phyloP scores from a whole-genome alignment of 2,797 vertebrate genomes.

The Gymnoscopelus braueri region DNA sequence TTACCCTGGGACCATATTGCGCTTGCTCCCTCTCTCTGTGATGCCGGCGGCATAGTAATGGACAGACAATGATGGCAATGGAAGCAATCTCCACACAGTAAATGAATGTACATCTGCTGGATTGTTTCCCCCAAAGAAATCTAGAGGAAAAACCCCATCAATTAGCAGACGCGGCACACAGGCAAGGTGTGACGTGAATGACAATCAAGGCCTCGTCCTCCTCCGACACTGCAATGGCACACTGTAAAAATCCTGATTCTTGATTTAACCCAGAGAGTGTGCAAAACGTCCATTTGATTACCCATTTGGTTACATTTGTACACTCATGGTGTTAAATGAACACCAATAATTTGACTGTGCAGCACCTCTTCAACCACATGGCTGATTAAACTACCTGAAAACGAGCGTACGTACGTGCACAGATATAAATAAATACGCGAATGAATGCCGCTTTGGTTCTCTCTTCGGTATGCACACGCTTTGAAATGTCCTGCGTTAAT shows the following conservation, averaged over 20 bases:
- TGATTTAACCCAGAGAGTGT: not conserved
- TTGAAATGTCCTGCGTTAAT: too few species aligned
- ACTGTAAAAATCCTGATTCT: not conserved
- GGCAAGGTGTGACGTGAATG: slow-evolving; percentile 67
- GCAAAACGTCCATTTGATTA: too few species aligned
- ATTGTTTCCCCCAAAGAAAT: slow-evolving; percentile 77
- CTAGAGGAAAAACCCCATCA: slow-evolving; percentile 70
- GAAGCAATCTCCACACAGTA: slow-evolving; percentile 72
- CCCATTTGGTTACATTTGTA: too few species aligned
- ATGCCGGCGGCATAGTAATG: slow-evolving; percentile 53
- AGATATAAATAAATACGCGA: too few species aligned
- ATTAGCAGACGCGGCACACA: slow-evolving; percentile 64
- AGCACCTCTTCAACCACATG: slow-evolving; percentile 44
- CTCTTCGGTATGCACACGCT: too few species aligned
- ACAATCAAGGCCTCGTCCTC: slow-evolving; percentile 55
- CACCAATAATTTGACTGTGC: too few species aligned
- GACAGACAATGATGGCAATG: slow-evolving; percentile 65
- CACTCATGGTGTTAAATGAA: too few species aligned
- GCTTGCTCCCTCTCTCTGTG: slow-evolving; percentile 32
- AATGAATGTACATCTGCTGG: slow-evolving; percentile 76
- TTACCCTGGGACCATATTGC: slow-evolving; percentile 46
- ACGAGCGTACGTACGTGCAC: not conserved
- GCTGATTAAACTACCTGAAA: slow-evolving; percentile 51
- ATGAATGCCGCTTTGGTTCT: too few species aligned
- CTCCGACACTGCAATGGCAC: slow-evolving; percentile 15